Evolutionary conservation across 2,888 invertebrate species (phyloP).

Genomic region (Melanargia galathea): DNA sequence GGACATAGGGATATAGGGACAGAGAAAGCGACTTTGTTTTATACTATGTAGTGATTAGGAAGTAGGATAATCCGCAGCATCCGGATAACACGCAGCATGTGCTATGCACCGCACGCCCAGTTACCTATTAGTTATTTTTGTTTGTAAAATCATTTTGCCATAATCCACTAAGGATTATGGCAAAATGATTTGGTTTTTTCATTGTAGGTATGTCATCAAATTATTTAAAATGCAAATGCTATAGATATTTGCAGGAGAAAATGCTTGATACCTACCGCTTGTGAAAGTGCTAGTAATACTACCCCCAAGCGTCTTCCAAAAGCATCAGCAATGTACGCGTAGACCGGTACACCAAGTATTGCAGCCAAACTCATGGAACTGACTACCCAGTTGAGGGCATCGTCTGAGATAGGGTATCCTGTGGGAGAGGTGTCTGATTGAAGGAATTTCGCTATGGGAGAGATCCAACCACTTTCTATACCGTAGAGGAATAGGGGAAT

Average conservation of each 20-base stretch:
- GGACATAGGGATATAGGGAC: too few relatives aligned
- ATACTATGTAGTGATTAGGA: too few relatives aligned
- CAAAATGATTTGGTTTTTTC: too few relatives aligned
- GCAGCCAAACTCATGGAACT: conserved; percentile 22
- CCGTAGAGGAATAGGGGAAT: conserved; percentile 12
- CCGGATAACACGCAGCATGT: too few relatives aligned
- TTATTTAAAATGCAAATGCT: neutral
- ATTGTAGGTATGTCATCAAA: too few relatives aligned
- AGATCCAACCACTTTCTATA: conserved; percentile 18
- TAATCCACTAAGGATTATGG: too few relatives aligned
- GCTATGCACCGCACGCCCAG: too few relatives aligned
- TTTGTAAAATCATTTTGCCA: too few relatives aligned
- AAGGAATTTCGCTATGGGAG: conserved; percentile 16
- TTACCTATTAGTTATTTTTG: too few relatives aligned
- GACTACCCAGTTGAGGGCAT: conserved; percentile 9
- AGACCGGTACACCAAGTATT: conserved; percentile 18
- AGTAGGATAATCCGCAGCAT: too few relatives aligned
- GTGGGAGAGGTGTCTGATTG: conserved; percentile 15
- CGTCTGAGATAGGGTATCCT: conserved; percentile 14
- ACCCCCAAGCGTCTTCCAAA: conserved; percentile 18
- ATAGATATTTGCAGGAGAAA: neutral
- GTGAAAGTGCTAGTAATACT: conserved; percentile 12
- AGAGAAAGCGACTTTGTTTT: too few relatives aligned
- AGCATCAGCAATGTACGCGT: conserved; percentile 13
- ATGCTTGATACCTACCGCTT: conserved; percentile 3